Percentiles rank a stretch among this genome's conserved stretches.
Conservation (phyloP, 92 coral and sea anemone species). For the Montipora capitata region DNA sequence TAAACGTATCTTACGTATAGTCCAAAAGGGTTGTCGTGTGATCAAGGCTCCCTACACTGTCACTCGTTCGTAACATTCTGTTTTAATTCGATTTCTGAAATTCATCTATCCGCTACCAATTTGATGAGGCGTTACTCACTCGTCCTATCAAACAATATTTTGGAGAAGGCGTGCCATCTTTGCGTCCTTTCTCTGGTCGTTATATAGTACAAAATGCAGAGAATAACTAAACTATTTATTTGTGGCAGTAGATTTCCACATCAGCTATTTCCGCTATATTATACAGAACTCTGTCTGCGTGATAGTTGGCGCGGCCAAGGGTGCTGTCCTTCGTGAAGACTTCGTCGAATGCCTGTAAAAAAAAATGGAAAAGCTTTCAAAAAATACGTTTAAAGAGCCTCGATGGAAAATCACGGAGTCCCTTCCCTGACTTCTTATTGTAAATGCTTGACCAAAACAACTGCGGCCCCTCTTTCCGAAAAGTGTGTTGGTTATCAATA, state of each 20-base stretch:
- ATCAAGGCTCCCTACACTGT: too few species aligned
- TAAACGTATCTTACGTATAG: too few species aligned
- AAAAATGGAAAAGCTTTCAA: neutral
- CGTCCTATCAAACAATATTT: neutral
- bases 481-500: too few species aligned
- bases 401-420: too few species aligned
- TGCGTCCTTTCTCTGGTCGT: neutral
- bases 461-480: too few species aligned
- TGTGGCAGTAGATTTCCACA: constrained; percentile 85
- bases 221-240: constrained; percentile 48
- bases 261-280: constrained; percentile 90
- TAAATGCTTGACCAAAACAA: too few species aligned
- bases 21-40: too few species aligned
- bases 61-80: too few species aligned
- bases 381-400: neutral
- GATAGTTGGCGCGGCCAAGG: constrained; percentile 89
- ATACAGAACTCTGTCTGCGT: constrained; percentile 91
- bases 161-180: neutral
- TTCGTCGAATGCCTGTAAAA: constrained; percentile 90
- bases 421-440: too few species aligned
- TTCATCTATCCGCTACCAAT: too few species aligned
- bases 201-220: neutral
- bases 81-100: too few species aligned
- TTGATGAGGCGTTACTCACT: neutral
- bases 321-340: constrained; percentile 90